Percentiles rank a stretch among this genome's conserved stretches.
Evolutionary conservation across 2,113 vertebrate genomes (phyloP).

Genomic region (Microcebus griseorufus): DNA sequence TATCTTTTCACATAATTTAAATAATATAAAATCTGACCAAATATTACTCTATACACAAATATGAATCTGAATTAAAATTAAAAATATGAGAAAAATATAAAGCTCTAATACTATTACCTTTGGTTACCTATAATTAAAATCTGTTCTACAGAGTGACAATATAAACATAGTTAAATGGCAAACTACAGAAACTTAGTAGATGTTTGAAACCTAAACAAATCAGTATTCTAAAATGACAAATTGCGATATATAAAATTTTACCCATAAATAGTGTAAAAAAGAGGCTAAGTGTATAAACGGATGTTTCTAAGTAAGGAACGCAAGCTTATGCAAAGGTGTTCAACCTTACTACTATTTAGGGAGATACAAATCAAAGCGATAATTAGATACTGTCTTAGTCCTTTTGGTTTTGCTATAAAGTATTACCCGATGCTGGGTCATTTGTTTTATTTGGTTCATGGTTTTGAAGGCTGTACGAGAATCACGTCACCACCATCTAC

Average conservation of each 20-base stretch:
- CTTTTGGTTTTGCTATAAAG: no score
- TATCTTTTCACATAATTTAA: not conserved
- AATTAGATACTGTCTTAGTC: not conserved
- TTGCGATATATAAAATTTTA: not conserved
- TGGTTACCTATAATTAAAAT: not conserved
- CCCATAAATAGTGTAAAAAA: not conserved
- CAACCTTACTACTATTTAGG: not conserved
- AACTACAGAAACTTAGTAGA: not conserved
- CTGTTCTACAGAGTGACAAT: not conserved
- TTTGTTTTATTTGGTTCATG: no score
- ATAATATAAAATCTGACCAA: not conserved
- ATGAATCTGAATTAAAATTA: not conserved
- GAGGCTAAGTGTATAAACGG: not conserved
- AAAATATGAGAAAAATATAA: not conserved
- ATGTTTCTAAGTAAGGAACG: not conserved
- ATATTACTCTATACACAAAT: not conserved
- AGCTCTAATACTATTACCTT: not conserved
- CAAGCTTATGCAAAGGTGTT: not conserved
- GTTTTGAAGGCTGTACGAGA: no score
- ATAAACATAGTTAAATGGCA: not conserved
- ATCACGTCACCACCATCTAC: no score
- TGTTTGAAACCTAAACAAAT: not conserved
- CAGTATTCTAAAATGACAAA: not conserved
- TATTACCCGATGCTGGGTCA: no score
- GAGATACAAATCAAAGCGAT: not conserved